Percentiles rank a stretch among this genome's conserved stretches.
These are phyloP conservation scores for Amblyjoppa proteus DNA, from an alignment of 2,888 invertebrate species.

Conservation along the genomic window DNA sequence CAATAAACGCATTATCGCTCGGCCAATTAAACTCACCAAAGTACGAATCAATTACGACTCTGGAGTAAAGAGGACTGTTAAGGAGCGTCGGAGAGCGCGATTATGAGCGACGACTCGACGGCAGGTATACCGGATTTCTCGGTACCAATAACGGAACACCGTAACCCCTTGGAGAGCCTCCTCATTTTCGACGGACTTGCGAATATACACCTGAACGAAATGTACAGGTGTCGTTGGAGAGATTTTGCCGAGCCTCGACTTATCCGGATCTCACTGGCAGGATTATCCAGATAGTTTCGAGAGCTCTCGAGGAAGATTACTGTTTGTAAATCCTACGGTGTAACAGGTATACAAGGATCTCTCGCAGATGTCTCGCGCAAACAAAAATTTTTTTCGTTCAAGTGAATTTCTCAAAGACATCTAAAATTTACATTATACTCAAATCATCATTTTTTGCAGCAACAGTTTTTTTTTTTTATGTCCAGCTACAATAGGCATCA, in stretches of 20 bases:
- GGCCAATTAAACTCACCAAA: conserved; percentile 21
- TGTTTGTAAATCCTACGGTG: neutral
- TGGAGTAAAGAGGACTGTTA: conserved; percentile 12
- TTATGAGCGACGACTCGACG: neutral
- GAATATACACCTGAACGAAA: conserved; percentile 26
- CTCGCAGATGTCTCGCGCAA: neutral
- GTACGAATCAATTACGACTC: neutral
- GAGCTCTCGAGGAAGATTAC: conserved; percentile 12
- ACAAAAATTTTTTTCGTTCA: neutral
- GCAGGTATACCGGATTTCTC: conserved; percentile 40
- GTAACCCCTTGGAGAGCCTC: conserved; percentile 22
- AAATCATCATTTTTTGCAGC: neutral
- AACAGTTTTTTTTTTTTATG: neutral
- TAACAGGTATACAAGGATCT: neutral
- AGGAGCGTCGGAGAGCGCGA: conserved; percentile 1
- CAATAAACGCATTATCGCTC: conserved; percentile 11
- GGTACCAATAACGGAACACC: conserved; percentile 33
- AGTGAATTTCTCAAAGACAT: neutral
- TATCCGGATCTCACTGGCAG: conserved; percentile 38
- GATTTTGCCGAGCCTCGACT: conserved; percentile 44
- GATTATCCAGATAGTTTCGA: conserved; percentile 58
- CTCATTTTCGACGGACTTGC: conserved; percentile 21
- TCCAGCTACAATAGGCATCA: neutral
- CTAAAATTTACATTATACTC: neutral
- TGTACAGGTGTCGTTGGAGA: conserved; percentile 41